These are phyloP conservation scores for Sebastes cheni DNA, from an alignment of 2,797 vertebrate genomes.

Conservation along the genomic window DNA sequence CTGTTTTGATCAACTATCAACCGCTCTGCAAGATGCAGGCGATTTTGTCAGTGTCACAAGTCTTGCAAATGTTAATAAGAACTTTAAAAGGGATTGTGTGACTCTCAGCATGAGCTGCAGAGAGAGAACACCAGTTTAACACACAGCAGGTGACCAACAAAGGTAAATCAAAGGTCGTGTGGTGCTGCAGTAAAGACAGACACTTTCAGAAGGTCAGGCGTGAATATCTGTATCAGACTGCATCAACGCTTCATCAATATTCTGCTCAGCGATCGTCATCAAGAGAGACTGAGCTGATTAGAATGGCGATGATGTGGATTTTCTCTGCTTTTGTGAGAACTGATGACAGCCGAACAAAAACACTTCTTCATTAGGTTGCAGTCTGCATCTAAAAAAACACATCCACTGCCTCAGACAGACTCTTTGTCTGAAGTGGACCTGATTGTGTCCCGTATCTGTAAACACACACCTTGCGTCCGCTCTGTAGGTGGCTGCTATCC, in stretches of 20 bases:
- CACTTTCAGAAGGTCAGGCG: neutral
- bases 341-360: conserved; percentile 29
- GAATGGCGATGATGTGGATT: conserved; percentile 14
- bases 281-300: conserved; percentile 30
- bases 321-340: conserved; percentile 12
- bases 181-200: neutral
- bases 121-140: neutral
- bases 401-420: neutral
- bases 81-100: neutral
- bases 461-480: neutral
- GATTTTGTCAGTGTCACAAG: neutral
- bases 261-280: conserved; percentile 16
- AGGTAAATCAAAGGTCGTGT: neutral
- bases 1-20: neutral
- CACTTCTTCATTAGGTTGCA: conserved; percentile 10
- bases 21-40: neutral
- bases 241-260: conserved; percentile 41
- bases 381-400: neutral
- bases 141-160: neutral
- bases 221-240: neutral
- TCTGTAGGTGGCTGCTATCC: neutral
- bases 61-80: neutral
- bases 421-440: neutral
- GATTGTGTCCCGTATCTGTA: neutral
- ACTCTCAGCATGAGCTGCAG: neutral